Conservation (phyloP, 2,113 vertebrate genomes). For the Rhinolophus ferrumequinum region DNA sequence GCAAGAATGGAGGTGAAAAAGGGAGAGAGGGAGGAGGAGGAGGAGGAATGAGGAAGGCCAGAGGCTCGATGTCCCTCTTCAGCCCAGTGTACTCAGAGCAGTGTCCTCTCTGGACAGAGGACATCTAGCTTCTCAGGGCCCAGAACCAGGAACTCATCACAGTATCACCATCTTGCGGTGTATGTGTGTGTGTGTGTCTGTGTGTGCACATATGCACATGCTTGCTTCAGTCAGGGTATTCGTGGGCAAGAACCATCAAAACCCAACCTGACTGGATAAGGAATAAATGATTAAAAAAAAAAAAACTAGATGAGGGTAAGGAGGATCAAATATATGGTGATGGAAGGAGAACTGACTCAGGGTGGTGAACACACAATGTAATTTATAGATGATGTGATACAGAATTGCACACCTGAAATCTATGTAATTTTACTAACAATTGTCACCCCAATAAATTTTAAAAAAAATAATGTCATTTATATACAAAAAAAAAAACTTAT, state of each 20-base stretch:
- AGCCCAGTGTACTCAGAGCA: accelerated
- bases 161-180: not conserved
- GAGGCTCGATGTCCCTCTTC: not conserved
- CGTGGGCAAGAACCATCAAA: not conserved
- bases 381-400: too few relatives aligned
- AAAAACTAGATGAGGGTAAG: too few relatives aligned
- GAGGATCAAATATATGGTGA: too few relatives aligned
- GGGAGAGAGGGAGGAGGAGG: not conserved
- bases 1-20: too few relatives aligned
- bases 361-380: too few relatives aligned
- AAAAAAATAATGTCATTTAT: too few relatives aligned
- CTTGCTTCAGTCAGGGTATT: not conserved
- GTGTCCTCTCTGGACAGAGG: not conserved
- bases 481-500: too few relatives aligned
- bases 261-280: not conserved
- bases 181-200: not conserved
- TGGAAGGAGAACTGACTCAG: too few relatives aligned
- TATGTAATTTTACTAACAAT: too few relatives aligned
- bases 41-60: not conserved
- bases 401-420: too few relatives aligned
- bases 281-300: not conserved
- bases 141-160: not conserved
- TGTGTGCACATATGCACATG: too few relatives aligned
- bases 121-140: accelerated
- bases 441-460: too few relatives aligned